Evolutionary conservation across 2,113 vertebrate genomes (phyloP).

Genomic region (Halcyon malimbica): DNA sequence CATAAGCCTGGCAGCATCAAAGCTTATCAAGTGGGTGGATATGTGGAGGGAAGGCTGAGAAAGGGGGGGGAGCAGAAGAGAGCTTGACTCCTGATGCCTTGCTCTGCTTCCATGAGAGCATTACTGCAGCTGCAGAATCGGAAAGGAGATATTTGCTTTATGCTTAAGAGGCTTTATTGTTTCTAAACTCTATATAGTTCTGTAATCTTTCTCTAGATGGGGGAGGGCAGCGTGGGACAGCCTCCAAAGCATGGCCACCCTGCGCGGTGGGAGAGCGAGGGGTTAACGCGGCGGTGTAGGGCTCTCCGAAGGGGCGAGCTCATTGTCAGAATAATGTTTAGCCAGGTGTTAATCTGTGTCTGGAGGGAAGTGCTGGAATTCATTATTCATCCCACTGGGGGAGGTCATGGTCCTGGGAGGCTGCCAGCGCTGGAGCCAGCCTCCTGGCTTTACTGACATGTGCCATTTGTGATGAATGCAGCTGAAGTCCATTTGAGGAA

Average conservation of each 20-base stretch:
- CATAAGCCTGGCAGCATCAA: neutral
- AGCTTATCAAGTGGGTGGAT: neutral
- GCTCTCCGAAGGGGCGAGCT: conserved; percentile 20
- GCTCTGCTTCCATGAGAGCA: neutral
- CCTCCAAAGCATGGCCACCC: neutral
- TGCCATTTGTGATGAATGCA: conserved; percentile 80
- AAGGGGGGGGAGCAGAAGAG: neutral
- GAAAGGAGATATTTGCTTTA: conserved; percentile 41
- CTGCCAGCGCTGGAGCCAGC: conserved; percentile 71
- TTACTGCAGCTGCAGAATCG: conserved; percentile 10
- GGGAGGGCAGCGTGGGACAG: neutral
- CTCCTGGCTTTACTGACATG: conserved; percentile 83
- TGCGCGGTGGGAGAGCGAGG: conserved; percentile 1
- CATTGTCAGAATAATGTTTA: conserved; percentile 80
- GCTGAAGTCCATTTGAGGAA: conserved; percentile 84
- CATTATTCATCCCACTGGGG: conserved; percentile 74
- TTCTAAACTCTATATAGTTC: conserved; percentile 69
- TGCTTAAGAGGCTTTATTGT: conserved; percentile 58
- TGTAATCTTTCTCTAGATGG: conserved; percentile 40
- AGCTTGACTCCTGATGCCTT: neutral
- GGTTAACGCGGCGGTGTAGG: conserved; percentile 49
- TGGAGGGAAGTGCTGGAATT: conserved; percentile 75
- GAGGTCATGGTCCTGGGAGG: conserved; percentile 75
- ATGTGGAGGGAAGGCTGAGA: neutral
- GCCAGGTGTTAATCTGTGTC: conserved; percentile 83